phyloP scores from a whole-genome alignment of 1,140 invertebrate species.

The Drosophila arizonae region DNA sequence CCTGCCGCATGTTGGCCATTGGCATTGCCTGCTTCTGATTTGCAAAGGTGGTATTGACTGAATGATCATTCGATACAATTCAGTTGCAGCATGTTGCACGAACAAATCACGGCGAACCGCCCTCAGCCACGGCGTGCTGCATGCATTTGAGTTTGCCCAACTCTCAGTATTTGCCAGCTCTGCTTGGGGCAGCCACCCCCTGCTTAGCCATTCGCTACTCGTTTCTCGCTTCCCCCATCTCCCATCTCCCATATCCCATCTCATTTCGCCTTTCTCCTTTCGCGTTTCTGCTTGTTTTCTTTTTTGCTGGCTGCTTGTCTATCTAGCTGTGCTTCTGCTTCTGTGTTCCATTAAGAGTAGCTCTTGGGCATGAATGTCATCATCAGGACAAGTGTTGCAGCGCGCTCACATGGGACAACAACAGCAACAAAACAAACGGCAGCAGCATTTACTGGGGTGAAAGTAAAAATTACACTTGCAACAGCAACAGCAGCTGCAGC shows the following conservation, averaged over 20 bases:
- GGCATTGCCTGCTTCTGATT: neutral
- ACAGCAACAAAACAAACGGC: constrained; percentile 7
- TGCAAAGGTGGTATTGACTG: neutral
- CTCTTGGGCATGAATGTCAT: constrained; percentile 78
- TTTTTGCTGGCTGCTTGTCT: constrained; percentile 38
- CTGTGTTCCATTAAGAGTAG: constrained; percentile 67
- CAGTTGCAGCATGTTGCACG: constrained; percentile 6
- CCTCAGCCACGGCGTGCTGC: neutral
- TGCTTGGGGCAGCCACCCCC: neutral
- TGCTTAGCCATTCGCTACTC: neutral
- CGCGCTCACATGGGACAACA: constrained; percentile 55
- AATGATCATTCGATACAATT: constrained; percentile 28
- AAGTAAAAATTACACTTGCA: constrained; percentile 71
- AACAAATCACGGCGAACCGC: constrained; percentile 9
- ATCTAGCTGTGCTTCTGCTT: constrained; percentile 7
- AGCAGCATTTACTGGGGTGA: constrained; percentile 53
- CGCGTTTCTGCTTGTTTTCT: neutral
- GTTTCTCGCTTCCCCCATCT: constrained; percentile 8
- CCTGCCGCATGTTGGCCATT: neutral
- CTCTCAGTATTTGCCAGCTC: constrained; percentile 1
- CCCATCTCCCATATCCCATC: too few relatives aligned
- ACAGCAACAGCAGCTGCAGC: constrained; percentile 14
- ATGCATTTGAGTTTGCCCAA: neutral
- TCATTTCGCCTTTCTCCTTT: too few relatives aligned
- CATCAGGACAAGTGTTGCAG: constrained; percentile 68